Evolutionary conservation across 1,140 invertebrate species (phyloP).

Genomic region (Drosophila asahinai): DNA sequence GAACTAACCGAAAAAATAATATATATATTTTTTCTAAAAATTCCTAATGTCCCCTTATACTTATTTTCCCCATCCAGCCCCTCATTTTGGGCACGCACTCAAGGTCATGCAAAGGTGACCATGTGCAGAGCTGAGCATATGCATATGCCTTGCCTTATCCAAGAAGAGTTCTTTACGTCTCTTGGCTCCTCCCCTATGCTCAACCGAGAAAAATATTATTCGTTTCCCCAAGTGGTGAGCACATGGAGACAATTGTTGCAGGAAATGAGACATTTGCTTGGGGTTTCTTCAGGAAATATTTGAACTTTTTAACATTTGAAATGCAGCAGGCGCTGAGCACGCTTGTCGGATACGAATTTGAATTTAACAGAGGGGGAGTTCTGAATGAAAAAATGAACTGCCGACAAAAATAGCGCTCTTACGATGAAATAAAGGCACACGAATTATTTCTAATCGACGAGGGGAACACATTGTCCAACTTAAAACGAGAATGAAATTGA

Average conservation of each 20-base stretch:
- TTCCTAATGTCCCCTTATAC: not conserved
- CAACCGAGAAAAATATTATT: slow-evolving; percentile 55
- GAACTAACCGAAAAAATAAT: slow-evolving; percentile 56
- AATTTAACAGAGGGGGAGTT: slow-evolving; percentile 5
- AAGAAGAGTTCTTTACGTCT: slow-evolving; percentile 15
- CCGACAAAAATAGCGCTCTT: slow-evolving; percentile 74
- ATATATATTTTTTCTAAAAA: slow-evolving; percentile 12
- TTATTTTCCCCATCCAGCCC: slow-evolving; percentile 8
- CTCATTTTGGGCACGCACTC: slow-evolving; percentile 63
- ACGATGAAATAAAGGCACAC: slow-evolving; percentile 1
- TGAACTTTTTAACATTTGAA: slow-evolving; percentile 83
- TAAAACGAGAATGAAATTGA: slow-evolving; percentile 12
- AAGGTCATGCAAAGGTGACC: slow-evolving; percentile 79
- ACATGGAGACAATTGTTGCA: slow-evolving; percentile 77
- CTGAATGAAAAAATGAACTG: slow-evolving; percentile 68
- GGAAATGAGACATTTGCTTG: slow-evolving; percentile 80
- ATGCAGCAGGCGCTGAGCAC: slow-evolving; percentile 73
- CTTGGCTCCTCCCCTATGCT: slow-evolving; percentile 23
- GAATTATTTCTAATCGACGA: slow-evolving; percentile 10
- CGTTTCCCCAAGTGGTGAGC: slow-evolving; percentile 59
- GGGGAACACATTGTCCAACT: slow-evolving; percentile 4
- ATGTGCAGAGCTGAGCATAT: slow-evolving; percentile 68
- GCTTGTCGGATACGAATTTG: slow-evolving; percentile 50
- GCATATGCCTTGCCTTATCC: slow-evolving; percentile 37
- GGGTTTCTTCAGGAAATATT: slow-evolving; percentile 63